A percentile compares a stretch with the other conserved stretches of the same genome.
These are phyloP conservation scores for Eolophus roseicapilla DNA, from an alignment of 2,113 vertebrate genomes.

Conservation along the genomic window DNA sequence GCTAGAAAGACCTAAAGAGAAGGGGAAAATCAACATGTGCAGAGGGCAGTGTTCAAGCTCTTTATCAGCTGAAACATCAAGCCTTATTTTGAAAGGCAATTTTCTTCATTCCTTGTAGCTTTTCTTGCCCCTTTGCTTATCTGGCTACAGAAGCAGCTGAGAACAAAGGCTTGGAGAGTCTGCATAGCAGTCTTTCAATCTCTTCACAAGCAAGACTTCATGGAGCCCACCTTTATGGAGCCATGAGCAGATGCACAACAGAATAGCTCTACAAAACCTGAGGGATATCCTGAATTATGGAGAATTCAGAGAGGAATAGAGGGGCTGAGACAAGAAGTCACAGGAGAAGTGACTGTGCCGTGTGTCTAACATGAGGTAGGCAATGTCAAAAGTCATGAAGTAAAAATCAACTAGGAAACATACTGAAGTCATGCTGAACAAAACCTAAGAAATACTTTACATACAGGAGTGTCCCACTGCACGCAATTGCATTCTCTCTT, in stretches of 20 bases:
- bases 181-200: background rate
- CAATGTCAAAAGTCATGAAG: background rate
- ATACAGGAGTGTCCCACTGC: background rate
- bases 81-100: background rate
- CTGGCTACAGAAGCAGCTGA: background rate
- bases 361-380: background rate
- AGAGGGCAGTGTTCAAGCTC: background rate
- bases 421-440: background rate
- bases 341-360: background rate
- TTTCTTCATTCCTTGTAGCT: background rate
- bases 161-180: background rate
- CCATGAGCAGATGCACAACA: background rate
- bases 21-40: fast-evolving
- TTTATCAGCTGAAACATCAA: background rate
- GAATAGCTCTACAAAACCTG: background rate
- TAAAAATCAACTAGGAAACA: background rate
- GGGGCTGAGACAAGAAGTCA: background rate
- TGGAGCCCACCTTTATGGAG: fast-evolving
- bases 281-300: background rate
- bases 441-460: background rate
- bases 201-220: background rate
- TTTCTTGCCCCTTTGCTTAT: background rate
- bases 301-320: background rate
- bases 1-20: background rate
- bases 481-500: background rate